phyloP scores from a whole-genome alignment of 2,797 vertebrate genomes.

The Pseudocheirus occidentalis region DNA sequence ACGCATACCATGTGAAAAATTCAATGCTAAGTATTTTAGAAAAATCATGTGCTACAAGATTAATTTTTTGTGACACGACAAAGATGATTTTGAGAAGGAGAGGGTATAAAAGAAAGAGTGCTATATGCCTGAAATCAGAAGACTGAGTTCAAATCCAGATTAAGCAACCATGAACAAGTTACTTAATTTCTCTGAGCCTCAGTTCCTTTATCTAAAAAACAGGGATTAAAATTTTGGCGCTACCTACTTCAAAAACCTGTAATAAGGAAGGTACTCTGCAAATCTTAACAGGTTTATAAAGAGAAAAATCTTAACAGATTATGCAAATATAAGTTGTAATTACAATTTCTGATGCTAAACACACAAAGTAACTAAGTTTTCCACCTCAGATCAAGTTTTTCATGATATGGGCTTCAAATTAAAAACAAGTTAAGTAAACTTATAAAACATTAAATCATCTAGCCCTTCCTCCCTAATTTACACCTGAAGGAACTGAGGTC shows the following conservation, averaged over 20 bases:
- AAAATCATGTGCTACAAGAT: background rate
- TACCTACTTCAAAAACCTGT: background rate
- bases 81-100: background rate
- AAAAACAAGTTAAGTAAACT: background rate
- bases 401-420: background rate
- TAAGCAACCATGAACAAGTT: background rate
- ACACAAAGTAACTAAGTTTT: background rate
- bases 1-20: background rate
- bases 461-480: background rate
- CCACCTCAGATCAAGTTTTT: background rate
- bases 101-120: background rate
- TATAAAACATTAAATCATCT: background rate
- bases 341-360: background rate
- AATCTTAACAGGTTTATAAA: background rate
- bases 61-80: background rate
- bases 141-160: background rate
- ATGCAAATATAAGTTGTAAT: background rate
- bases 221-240: background rate
- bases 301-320: background rate
- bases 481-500: background rate
- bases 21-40: background rate
- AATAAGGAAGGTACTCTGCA: background rate
- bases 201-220: background rate
- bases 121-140: background rate
- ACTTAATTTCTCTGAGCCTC: background rate